Base-by-base conservation (phyloP, 30 jellyfish, hydroid and myxozoan species). In the Morbakka virulenta region DNA sequence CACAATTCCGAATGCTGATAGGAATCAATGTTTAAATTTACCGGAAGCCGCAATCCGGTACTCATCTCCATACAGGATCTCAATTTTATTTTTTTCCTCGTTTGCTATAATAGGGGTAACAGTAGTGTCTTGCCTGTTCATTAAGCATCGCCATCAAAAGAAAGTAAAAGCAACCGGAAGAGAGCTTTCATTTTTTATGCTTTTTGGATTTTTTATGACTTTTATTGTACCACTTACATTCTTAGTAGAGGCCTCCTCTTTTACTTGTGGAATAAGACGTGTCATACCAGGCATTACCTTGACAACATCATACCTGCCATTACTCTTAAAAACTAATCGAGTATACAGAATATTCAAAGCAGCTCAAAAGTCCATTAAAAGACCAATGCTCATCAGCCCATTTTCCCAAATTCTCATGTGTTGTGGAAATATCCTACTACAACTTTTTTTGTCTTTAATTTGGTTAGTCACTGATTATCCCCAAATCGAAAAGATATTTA, bases 301-400 rank as follows among this genome's bases (percentile, higher is more conserved):
- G 4, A 62, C 72, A 6, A 68, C 67, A 0, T 51, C 72, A 27
- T 82, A 82, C 87, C 30, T 72, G 14, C 81, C 94, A 13, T 35
- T 82, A 57, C 32, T 82, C 13, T 26, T 82, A 82, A 82, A 82
- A 72, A 82, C 84, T 3, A 76, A 62, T 25, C 86, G 94, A 0
- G 31, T 82, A 0, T 72, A 82, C 78, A 69, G 94, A 32, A 66
- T 82, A 9, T 70, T 82, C 76, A 64, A 62, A 17, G 79, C 80
- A 12, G 84, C 94, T 14, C 62, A 61, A 14, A 26, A 61, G 50
- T 23, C 49, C 13, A 49, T 82, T 12, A 9, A 62, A n/a, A 41
- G 35, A 35, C 94, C 94, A 1, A 47, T 51, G 2, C 26, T 69
- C 30, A 87, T 82, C 13, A 72, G 94, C 35, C 84, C 94, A 35